Evolutionary conservation across 2,797 vertebrate genomes (phyloP).

Genomic region (Buphagus erythrorhynchus): DNA sequence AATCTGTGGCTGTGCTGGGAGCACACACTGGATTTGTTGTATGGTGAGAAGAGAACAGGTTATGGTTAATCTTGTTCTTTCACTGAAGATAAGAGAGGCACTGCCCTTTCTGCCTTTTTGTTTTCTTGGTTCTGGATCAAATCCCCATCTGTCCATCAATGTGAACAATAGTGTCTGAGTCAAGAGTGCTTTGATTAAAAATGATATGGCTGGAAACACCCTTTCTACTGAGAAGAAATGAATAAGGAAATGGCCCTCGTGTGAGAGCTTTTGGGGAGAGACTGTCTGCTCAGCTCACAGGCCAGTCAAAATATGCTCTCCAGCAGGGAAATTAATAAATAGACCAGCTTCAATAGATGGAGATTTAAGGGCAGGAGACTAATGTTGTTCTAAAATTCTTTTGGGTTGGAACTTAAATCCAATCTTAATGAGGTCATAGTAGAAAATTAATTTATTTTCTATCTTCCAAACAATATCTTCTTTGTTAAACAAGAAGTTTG

Average conservation of each 20-base stretch:
- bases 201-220: constrained; percentile 54
- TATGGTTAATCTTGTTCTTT: constrained; percentile 61
- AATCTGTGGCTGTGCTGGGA: constrained; percentile 50
- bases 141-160: constrained; percentile 51
- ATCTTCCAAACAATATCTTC: constrained; percentile 53
- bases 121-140: constrained; percentile 44
- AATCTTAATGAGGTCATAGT: constrained; percentile 65
- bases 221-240: constrained; percentile 40
- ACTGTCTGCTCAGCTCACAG: constrained; percentile 26
- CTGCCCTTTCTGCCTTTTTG: constrained; percentile 34
- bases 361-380: constrained; percentile 48
- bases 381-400: constrained; percentile 63
- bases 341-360: constrained; percentile 35
- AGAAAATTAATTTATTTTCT: constrained; percentile 60
- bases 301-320: constrained; percentile 67
- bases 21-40: constrained; percentile 58
- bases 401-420: constrained; percentile 62
- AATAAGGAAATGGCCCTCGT: constrained; percentile 35
- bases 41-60: constrained; percentile 62
- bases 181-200: constrained; percentile 62
- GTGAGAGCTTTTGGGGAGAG: constrained; percentile 55
- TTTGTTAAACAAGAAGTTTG: constrained; percentile 36
- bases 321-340: constrained; percentile 47
- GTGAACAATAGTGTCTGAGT: constrained; percentile 66
- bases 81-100: constrained; percentile 50